phyloP scores from a whole-genome alignment of 2,888 invertebrate species.

The Scaptomyza flava region DNA sequence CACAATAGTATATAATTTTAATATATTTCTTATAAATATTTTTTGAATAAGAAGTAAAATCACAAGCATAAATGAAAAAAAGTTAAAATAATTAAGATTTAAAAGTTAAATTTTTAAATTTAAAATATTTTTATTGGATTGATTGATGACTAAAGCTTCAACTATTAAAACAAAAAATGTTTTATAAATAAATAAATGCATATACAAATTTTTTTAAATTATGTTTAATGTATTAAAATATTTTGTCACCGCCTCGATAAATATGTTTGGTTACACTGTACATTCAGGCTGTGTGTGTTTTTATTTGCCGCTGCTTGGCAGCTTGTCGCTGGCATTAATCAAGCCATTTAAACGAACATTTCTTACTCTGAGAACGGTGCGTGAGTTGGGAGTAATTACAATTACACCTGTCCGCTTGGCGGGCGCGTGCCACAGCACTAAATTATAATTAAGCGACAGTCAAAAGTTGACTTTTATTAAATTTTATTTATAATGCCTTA shows the following conservation, averaged over 20 bases:
- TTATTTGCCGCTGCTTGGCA: slow-evolving; percentile 42
- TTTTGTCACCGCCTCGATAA: too few relatives aligned
- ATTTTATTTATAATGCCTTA: slow-evolving; percentile 75
- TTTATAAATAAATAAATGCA: too few relatives aligned
- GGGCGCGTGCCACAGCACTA: slow-evolving; percentile 71
- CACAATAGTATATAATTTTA: too few relatives aligned
- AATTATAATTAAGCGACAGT: slow-evolving; percentile 75
- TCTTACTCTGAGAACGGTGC: slow-evolving; percentile 55
- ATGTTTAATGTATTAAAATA: too few relatives aligned
- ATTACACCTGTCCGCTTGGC: slow-evolving; percentile 70
- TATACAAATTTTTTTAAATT: too few relatives aligned
- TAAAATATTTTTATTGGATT: too few relatives aligned
- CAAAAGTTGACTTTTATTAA: slow-evolving; percentile 76
- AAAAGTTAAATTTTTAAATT: too few relatives aligned
- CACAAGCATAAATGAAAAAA: too few relatives aligned
- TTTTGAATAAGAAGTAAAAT: too few relatives aligned
- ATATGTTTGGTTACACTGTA: slow-evolving; percentile 41
- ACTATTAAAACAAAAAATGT: too few relatives aligned
- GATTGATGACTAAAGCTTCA: too few relatives aligned
- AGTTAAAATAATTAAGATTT: too few relatives aligned
- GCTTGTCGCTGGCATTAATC: slow-evolving; percentile 72
- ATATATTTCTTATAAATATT: not conserved
- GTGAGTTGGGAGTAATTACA: slow-evolving; percentile 65
- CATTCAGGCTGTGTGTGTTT: slow-evolving; percentile 16
- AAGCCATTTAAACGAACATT: slow-evolving; percentile 79